Conservation (phyloP, 1,140 invertebrate genomes). For the Semibalanus balanoides region DNA sequence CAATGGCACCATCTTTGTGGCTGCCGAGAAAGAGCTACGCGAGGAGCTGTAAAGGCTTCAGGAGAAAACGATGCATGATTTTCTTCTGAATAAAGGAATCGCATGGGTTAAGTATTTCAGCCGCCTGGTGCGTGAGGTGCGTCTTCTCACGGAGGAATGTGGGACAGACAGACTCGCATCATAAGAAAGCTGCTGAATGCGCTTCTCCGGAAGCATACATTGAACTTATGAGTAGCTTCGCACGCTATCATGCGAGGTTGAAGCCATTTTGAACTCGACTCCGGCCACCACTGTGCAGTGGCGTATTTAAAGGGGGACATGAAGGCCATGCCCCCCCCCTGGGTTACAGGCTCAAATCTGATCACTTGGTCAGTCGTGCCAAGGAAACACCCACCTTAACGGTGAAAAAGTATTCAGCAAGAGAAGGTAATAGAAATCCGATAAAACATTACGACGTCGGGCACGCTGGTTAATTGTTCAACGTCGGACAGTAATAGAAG, state of each 20-base stretch:
- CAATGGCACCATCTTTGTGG: conserved; percentile 26
- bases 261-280: conserved; percentile 15
- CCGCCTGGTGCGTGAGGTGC: conserved; percentile 18
- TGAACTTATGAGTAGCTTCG: conserved; percentile 16
- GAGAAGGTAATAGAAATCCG: too few relatives aligned
- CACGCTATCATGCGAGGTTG: conserved; percentile 16
- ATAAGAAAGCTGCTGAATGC: conserved; percentile 12
- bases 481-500: too few relatives aligned
- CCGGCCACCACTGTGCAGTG: conserved; percentile 15
- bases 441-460: too few relatives aligned
- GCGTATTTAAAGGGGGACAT: too few relatives aligned
- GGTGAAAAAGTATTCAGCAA: too few relatives aligned
- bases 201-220: conserved; percentile 9
- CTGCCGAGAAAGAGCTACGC: conserved; percentile 20
- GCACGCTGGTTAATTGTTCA: too few relatives aligned
- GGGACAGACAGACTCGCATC: conserved; percentile 18
- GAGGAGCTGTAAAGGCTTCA: conserved; percentile 18
- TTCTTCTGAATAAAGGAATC: conserved; percentile 14
- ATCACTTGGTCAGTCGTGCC: too few relatives aligned
- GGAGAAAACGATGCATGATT: background rate
- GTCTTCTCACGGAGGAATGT: conserved; percentile 21
- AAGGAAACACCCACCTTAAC: too few relatives aligned
- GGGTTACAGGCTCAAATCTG: too few relatives aligned
- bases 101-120: conserved; percentile 19
- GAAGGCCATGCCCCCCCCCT: too few relatives aligned